These are phyloP conservation scores for Dicycla oo DNA, from an alignment of 2,888 invertebrate genomes.

Conservation along the genomic window DNA sequence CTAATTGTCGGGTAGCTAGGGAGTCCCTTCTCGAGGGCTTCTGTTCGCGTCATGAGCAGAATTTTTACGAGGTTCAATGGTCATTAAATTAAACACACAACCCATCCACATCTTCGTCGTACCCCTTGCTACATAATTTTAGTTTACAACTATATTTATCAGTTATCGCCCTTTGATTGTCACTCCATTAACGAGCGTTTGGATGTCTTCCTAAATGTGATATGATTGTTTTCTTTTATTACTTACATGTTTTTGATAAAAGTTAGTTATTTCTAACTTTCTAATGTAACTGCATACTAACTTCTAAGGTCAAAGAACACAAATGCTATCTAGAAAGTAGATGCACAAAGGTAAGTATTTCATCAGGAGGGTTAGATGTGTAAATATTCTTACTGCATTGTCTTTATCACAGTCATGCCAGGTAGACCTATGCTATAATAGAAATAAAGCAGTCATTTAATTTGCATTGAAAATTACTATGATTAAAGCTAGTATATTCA, in stretches of 20 bases:
- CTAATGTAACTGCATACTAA: background rate
- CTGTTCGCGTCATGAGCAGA: slow-evolving; percentile 72
- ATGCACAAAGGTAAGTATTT: background rate
- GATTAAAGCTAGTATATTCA: slow-evolving; percentile 12
- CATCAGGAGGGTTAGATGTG: background rate
- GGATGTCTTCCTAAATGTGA: slow-evolving; percentile 52
- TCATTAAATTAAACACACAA: slow-evolving; percentile 76
- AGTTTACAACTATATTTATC: slow-evolving; percentile 61
- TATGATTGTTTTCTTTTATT: slow-evolving; percentile 31
- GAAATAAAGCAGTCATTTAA: slow-evolving; percentile 8
- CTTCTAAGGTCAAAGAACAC: background rate
- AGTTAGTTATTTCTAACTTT: background rate
- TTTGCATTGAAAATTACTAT: slow-evolving; percentile 8
- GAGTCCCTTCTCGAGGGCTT: slow-evolving; percentile 70
- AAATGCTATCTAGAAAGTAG: background rate
- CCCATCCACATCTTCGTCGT: slow-evolving; percentile 64
- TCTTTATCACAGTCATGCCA: background rate
- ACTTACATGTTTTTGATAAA: background rate
- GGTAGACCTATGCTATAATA: background rate
- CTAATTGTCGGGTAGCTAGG: slow-evolving; percentile 80
- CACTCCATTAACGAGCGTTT: slow-evolving; percentile 52
- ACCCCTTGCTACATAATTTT: slow-evolving; percentile 51
- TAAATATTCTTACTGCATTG: slow-evolving; percentile 4
- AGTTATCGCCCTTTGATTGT: slow-evolving; percentile 56
- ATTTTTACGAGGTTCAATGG: slow-evolving; percentile 79